Percentiles rank a stretch among this genome's conserved stretches.
phyloP scores from a whole-genome alignment of 2,113 vertebrate species.

The Ursus arctos region DNA sequence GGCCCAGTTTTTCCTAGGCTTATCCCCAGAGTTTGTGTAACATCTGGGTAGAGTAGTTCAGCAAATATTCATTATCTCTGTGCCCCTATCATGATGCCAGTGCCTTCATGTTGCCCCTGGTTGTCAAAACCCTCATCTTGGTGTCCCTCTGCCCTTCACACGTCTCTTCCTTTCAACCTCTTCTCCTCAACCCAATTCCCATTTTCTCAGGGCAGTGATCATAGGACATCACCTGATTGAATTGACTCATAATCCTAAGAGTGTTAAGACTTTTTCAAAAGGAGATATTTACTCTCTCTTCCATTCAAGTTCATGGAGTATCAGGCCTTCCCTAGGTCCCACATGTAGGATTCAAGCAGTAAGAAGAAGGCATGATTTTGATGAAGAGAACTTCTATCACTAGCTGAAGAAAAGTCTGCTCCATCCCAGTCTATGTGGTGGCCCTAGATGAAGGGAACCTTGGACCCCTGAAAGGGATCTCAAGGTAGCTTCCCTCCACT shows the following conservation, averaged over 20 bases:
- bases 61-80: not conserved
- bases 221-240: not conserved
- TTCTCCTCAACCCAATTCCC: not conserved
- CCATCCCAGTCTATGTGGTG: not conserved
- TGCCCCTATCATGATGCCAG: too few relatives aligned
- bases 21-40: not conserved
- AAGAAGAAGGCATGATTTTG: not conserved
- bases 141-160: not conserved
- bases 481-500: not conserved
- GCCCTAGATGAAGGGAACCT: not conserved
- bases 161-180: not conserved
- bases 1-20: not conserved
- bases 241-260: not conserved
- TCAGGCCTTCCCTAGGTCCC: not conserved
- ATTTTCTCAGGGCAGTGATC: not conserved
- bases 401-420: not conserved
- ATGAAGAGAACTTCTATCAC: not conserved
- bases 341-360: not conserved
- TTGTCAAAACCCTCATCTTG: not conserved
- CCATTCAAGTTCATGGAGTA: not conserved
- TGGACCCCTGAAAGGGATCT: not conserved
- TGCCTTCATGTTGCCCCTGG: not conserved
- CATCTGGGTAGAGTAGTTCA: not conserved
- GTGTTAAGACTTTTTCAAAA: not conserved
- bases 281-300: not conserved